Evolutionary conservation across 92 coral and sea anemone genomes (phyloP).

Genomic region (Montipora capitata): DNA sequence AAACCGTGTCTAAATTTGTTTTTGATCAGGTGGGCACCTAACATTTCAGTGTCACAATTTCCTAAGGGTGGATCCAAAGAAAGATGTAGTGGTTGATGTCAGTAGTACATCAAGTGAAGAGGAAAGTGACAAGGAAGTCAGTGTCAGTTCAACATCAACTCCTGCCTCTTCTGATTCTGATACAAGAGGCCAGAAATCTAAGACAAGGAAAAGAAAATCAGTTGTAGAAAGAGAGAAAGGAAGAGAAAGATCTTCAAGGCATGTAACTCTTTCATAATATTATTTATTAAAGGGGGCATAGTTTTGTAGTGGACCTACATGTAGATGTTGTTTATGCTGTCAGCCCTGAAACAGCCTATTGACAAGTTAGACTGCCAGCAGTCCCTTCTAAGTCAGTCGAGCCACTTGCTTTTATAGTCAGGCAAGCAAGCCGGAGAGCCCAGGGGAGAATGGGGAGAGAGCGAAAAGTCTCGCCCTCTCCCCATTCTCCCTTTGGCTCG

Average conservation of each 20-base stretch:
- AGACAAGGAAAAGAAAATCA: conserved; percentile 43
- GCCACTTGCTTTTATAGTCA: too few relatives aligned
- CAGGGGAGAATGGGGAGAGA: too few relatives aligned
- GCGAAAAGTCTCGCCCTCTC: too few relatives aligned
- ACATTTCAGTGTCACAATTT: conserved; percentile 98
- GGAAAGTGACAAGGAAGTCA: conserved; percentile 72
- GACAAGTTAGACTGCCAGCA: too few relatives aligned
- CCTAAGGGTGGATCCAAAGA: conserved; percentile 92
- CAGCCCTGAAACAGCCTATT: too few relatives aligned
- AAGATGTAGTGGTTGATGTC: conserved; percentile 98
- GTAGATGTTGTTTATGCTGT: too few relatives aligned
- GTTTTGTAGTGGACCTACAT: too few relatives aligned
- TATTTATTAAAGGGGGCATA: too few relatives aligned
- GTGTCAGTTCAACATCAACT: conserved; percentile 88
- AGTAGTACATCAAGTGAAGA: conserved; percentile 99
- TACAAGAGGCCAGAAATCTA: conserved; percentile 3
- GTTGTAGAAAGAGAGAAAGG: background rate
- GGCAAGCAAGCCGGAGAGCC: too few relatives aligned
- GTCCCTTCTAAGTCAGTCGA: too few relatives aligned
- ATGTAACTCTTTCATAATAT: background rate
- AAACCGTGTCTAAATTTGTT: background rate
- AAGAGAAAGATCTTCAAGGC: conserved; percentile 35
- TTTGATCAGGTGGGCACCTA: conserved; percentile 90
- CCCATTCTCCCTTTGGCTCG: too few relatives aligned
- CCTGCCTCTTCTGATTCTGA: conserved; percentile 81